These are phyloP conservation scores for Drosophila ananassae DNA, from an alignment of 1,140 invertebrate species.

Conservation along the genomic window DNA sequence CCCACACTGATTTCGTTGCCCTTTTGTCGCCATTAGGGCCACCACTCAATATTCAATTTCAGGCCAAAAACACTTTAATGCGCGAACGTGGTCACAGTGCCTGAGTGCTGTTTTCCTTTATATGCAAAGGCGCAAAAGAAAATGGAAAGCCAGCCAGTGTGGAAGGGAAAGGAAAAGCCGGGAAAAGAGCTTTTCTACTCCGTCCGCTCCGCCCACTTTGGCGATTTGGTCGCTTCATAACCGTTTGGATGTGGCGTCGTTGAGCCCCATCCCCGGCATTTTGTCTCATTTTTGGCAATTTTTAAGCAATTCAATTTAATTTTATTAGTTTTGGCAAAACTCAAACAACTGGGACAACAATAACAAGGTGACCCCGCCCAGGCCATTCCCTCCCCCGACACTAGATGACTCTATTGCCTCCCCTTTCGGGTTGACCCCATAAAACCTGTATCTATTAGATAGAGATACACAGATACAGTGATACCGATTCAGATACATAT, in stretches of 20 bases:
- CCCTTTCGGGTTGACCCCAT: slow-evolving; percentile 52
- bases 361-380: slow-evolving; percentile 52
- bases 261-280: slow-evolving; percentile 51
- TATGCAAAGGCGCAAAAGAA: slow-evolving; percentile 2
- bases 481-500: slow-evolving; percentile 61
- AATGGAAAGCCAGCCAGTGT: background rate
- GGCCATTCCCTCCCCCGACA: background rate
- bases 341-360: slow-evolving; percentile 79
- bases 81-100: slow-evolving; percentile 61
- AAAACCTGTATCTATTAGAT: slow-evolving; percentile 57
- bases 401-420: slow-evolving; percentile 1
- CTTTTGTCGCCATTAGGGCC: slow-evolving; percentile 59
- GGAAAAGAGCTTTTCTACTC: background rate
- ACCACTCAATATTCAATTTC: slow-evolving; percentile 77
- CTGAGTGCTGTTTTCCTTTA: slow-evolving; percentile 15
- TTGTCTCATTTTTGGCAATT: slow-evolving; percentile 81
- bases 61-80: slow-evolving; percentile 69
- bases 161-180: background rate
- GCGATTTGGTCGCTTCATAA: slow-evolving; percentile 57
- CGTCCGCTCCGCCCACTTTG: slow-evolving; percentile 34
- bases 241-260: slow-evolving; percentile 65
- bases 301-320: slow-evolving; percentile 83
- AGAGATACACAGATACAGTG: slow-evolving; percentile 32
- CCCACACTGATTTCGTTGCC: slow-evolving; percentile 27
- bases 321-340: slow-evolving; percentile 81